Evolutionary conservation across 2,797 vertebrate genomes (phyloP).

Genomic region (Brachyalestes nurse): DNA sequence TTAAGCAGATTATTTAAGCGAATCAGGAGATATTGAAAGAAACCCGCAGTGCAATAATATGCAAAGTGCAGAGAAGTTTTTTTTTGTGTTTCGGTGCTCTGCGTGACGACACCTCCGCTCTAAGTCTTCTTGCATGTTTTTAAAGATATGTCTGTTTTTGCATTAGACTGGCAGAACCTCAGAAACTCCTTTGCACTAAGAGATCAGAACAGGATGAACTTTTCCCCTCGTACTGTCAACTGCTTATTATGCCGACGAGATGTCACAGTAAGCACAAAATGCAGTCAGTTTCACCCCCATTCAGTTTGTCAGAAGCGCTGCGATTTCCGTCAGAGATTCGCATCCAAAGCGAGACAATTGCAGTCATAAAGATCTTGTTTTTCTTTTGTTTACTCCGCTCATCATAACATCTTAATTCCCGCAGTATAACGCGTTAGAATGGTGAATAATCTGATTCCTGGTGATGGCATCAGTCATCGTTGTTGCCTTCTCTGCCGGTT

Average conservation of each 20-base stretch:
- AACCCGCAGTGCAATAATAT: not conserved
- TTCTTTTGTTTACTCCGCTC: constrained; percentile 22
- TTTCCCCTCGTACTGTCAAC: constrained; percentile 38
- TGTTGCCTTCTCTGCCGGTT: constrained; percentile 50
- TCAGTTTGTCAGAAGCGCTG: constrained; percentile 41
- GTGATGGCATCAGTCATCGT: constrained; percentile 52
- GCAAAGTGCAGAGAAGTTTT: not conserved
- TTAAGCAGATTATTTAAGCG: constrained; percentile 21
- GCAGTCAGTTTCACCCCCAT: constrained; percentile 25
- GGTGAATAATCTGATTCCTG: constrained; percentile 51
- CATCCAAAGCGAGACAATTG: constrained; percentile 30
- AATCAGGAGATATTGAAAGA: constrained; percentile 39
- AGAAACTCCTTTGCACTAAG: constrained; percentile 26
- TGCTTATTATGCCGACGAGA: constrained; percentile 26
- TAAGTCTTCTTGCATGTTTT: not conserved
- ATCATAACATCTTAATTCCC: constrained; percentile 38
- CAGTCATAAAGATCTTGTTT: constrained; percentile 26
- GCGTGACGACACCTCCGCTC: constrained; percentile 3
- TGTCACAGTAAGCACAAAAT: constrained; percentile 27
- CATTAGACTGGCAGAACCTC: constrained; percentile 34
- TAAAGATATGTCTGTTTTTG: constrained; percentile 16
- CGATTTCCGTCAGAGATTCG: constrained; percentile 30
- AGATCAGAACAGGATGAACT: constrained; percentile 45
- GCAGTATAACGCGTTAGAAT: constrained; percentile 31
- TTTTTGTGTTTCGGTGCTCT: not conserved